A percentile compares a stretch with the other conserved stretches of the same genome.
These are phyloP conservation scores for Vanessa atalanta DNA, from an alignment of 1,140 invertebrate species.

Conservation along the genomic window DNA sequence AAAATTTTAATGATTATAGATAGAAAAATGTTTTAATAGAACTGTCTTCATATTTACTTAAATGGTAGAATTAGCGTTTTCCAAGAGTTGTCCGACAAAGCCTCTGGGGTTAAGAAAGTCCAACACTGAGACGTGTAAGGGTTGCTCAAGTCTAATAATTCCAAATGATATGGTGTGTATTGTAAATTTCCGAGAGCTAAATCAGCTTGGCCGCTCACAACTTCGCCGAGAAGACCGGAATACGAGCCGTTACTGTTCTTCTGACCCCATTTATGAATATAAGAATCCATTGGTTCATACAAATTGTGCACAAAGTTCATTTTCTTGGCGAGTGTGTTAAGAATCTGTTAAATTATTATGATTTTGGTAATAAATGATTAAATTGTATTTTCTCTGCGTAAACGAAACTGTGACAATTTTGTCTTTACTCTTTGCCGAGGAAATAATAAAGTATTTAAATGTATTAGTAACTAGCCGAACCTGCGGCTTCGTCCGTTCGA, in stretches of 20 bases:
- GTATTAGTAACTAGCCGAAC: no score
- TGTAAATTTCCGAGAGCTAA: slow-evolving; percentile 89
- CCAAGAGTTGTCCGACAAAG: slow-evolving; percentile 89
- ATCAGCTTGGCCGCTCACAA: slow-evolving; percentile 84
- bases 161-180: slow-evolving; percentile 85
- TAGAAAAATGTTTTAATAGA: neutral
- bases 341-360: slow-evolving; percentile 80
- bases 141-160: slow-evolving; percentile 87
- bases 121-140: slow-evolving; percentile 91
- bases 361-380: neutral
- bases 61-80: slow-evolving; percentile 90
- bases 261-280: slow-evolving; percentile 84
- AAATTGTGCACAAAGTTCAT: slow-evolving; percentile 86
- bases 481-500: no score
- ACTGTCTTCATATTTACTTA: slow-evolving; percentile 77
- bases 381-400: no score
- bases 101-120: slow-evolving; percentile 91
- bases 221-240: slow-evolving; percentile 87
- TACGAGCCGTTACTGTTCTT: slow-evolving; percentile 82
- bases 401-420: no score
- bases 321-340: slow-evolving; percentile 83
- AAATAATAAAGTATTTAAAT: no score
- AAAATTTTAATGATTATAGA: neutral
- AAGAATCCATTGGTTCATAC: slow-evolving; percentile 83
- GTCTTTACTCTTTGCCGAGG: no score